Evolutionary conservation across 2,113 vertebrate species (phyloP).

Genomic region (Gopherus evgoodei): DNA sequence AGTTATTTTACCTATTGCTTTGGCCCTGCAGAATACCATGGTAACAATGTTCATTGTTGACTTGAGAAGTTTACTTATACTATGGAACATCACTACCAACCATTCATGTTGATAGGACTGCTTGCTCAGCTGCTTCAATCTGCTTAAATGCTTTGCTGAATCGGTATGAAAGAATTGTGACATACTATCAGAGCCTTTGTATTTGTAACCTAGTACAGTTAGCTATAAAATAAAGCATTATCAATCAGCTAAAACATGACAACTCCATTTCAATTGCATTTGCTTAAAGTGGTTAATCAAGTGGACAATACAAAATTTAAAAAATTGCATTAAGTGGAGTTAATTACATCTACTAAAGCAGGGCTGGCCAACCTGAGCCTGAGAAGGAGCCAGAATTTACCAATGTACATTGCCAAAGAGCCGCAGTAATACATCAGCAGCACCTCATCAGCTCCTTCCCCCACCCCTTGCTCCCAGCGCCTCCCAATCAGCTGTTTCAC

Average conservation of each 20-base stretch:
- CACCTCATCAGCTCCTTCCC: no score
- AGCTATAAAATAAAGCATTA: background rate
- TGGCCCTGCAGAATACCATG: background rate
- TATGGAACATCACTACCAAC: background rate
- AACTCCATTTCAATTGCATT: background rate
- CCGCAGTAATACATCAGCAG: no score
- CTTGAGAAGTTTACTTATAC: background rate
- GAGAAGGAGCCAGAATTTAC: no score
- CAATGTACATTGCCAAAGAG: no score
- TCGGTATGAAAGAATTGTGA: background rate
- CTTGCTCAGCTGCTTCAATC: background rate
- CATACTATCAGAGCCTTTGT: background rate
- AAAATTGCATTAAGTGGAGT: background rate
- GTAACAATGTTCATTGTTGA: background rate
- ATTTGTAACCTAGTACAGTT: background rate
- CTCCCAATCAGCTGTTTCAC: no score
- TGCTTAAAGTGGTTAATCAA: slow-evolving; percentile 3
- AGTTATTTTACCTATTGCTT: background rate
- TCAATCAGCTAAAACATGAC: background rate
- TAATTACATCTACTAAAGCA: background rate
- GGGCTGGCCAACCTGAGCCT: no score
- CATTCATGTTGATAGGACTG: background rate
- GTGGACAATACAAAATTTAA: background rate
- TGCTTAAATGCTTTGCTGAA: background rate
- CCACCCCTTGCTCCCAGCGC: no score